phyloP scores from a whole-genome alignment of 92 coral and sea anemone species.

The Pocillopora grandis region DNA sequence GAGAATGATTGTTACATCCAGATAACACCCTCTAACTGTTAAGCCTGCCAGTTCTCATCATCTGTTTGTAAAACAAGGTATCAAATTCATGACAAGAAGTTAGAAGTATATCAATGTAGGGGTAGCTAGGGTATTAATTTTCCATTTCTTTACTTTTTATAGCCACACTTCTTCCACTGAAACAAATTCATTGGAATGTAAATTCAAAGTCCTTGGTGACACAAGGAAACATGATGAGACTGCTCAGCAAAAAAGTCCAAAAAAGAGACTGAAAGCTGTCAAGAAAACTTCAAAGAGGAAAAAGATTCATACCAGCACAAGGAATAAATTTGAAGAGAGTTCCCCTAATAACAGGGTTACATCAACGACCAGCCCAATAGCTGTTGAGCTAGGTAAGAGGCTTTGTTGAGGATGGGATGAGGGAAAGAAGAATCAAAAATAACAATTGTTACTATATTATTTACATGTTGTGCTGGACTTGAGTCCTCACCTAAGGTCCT shows the following conservation, averaged over 20 bases:
- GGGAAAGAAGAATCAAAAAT: too few species aligned
- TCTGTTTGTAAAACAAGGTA: too few species aligned
- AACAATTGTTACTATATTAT: too few species aligned
- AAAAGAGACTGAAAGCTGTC: conserved; percentile 14
- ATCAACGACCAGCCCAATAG: conserved; percentile 62
- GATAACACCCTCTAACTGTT: too few species aligned
- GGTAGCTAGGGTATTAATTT: background rate
- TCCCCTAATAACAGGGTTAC: conserved; percentile 60
- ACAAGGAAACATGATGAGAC: background rate
- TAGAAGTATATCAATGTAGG: too few species aligned
- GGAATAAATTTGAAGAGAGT: background rate
- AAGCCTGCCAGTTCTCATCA: too few species aligned
- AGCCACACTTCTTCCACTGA: background rate
- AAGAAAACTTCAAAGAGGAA: conserved; percentile 6
- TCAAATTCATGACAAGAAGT: too few species aligned
- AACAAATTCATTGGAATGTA: background rate
- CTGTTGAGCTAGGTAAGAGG: conserved; percentile 12
- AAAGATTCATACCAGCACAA: background rate
- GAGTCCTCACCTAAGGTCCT: too few species aligned
- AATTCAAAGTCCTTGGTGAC: background rate
- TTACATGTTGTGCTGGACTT: too few species aligned
- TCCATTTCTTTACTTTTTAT: background rate
- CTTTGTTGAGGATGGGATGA: too few species aligned
- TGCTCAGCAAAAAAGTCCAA: background rate
- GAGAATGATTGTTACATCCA: too few species aligned